Percentiles rank a stretch among this genome's conserved stretches.
Conservation (phyloP, 2,113 vertebrate species). For the Salvelinus sp. region DNA sequence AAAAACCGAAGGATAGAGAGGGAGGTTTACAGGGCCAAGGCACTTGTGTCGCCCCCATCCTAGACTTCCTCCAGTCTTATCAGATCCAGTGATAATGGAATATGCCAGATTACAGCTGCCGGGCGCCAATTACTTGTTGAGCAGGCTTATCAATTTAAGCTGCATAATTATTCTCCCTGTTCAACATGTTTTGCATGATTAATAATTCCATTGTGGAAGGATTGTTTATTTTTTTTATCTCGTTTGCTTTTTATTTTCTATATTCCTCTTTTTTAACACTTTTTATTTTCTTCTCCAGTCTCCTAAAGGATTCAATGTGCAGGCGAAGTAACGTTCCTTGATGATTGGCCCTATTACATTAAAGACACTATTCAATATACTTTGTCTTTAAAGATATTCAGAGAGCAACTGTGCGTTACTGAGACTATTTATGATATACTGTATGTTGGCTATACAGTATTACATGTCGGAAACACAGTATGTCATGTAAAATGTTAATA, state of each 20-base stretch:
- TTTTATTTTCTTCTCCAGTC: not conserved
- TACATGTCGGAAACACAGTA: too few relatives aligned
- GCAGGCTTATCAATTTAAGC: constrained; percentile 40
- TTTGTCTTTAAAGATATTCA: too few relatives aligned
- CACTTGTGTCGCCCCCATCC: not conserved
- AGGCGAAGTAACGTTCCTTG: not conserved
- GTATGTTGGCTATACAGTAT: too few relatives aligned
- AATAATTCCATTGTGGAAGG: constrained; percentile 32
- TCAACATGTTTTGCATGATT: constrained; percentile 44
- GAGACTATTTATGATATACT: too few relatives aligned
- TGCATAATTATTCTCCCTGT: constrained; percentile 46
- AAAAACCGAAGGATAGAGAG: not conserved
- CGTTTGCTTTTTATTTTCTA: not conserved
- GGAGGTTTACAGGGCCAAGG: not conserved
- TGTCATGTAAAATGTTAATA: too few relatives aligned
- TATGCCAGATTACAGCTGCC: constrained; percentile 36
- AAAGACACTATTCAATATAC: too few relatives aligned
- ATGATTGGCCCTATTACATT: too few relatives aligned
- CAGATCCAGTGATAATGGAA: constrained; percentile 48
- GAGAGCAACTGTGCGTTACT: too few relatives aligned
- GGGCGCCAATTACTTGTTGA: constrained; percentile 39
- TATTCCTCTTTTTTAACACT: not conserved
- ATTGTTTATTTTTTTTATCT: constrained; percentile 2
- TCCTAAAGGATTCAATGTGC: not conserved
- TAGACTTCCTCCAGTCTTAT: constrained; percentile 24